A percentile compares a stretch with the other conserved stretches of the same genome.
These are phyloP conservation scores for Heliconius hortense DNA, from an alignment of 2,888 invertebrate species.

Conservation along the genomic window DNA sequence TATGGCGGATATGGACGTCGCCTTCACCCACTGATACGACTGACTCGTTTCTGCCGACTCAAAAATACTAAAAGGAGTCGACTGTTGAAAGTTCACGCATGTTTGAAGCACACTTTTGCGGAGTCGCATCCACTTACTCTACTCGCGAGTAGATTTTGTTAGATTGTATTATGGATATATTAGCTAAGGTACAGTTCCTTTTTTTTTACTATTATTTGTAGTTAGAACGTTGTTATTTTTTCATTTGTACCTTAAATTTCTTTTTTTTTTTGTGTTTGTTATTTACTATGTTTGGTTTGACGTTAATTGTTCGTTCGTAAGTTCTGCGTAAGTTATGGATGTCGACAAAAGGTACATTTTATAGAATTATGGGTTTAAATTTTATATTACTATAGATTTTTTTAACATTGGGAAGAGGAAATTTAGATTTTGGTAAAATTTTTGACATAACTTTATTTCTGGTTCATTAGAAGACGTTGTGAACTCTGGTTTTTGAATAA, in stretches of 20 bases:
- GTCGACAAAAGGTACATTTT: background rate
- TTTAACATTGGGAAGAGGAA: too few relatives aligned
- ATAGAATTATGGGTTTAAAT: too few relatives aligned
- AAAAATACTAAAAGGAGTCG: conserved; percentile 67
- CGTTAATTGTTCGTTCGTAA: background rate
- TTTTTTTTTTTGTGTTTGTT: background rate
- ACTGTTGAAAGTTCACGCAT: conserved; percentile 60
- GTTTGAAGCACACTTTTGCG: conserved; percentile 47
- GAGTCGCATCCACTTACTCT: conserved; percentile 45
- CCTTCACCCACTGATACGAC: conserved; percentile 70
- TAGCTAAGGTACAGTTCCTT: conserved; percentile 41
- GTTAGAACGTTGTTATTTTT: background rate
- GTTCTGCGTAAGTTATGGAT: background rate
- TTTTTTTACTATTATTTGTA: background rate
- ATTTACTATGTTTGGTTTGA: background rate
- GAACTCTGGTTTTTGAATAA: too few relatives aligned
- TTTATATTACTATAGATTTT: too few relatives aligned
- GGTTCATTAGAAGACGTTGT: too few relatives aligned
- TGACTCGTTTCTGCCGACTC: conserved; percentile 56
- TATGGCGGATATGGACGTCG: conserved; percentile 68
- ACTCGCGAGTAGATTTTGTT: conserved; percentile 24
- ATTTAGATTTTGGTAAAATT: too few relatives aligned
- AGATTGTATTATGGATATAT: conserved; percentile 36
- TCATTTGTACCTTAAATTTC: background rate
- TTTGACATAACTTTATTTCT: too few relatives aligned